Evolutionary conservation across 2,888 invertebrate genomes (phyloP), one percentile per base, ranked within the genome.

Genomic region (Dryococelus australis): DNA sequence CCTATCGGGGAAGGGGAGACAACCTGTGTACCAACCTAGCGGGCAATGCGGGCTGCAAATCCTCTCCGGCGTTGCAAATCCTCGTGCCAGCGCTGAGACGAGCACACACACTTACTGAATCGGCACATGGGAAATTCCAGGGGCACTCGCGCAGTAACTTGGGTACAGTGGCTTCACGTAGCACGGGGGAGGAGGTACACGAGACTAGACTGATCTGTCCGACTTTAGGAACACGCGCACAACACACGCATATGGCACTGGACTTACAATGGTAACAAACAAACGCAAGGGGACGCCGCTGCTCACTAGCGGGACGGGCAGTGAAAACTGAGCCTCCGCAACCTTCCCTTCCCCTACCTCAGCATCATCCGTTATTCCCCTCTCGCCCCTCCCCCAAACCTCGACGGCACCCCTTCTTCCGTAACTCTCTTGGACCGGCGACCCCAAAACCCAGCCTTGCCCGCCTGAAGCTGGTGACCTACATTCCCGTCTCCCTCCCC

Each of bases 361-460:
- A 10, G 8, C 65, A 20, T 65, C 65, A 16, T 8, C 24, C 20
- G 65, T 65, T n/a, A n/a, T 65, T 20, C 65, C 65, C 65, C 65
- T n/a, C 65, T n/a, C 65, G 12, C 65, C 65, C 65, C 65, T n/a
- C 65, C 65, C 35, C 1, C 1, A 35, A 35, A 35, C 35, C 35
- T 4, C 35, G 35, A 2, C 13, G 51, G 51, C 20, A 51, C 65
- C 24, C 24, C 24, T 65, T 65, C 20, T 16, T 65, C 65, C 10
- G 6, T n/a, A 65, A n/a, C 65, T 65, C 65, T 65, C 65, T 5
- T 65, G 65, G 65, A 65, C 65, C 65, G 65, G 65, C 65, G 65
- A 65, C 65, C 65, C 65, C 65, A 65, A 65, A 65, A 65, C 65
- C 65, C 65, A 65, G 65, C 65, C 65, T 65, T 20, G 65, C 65